Evolutionary conservation across 2,797 vertebrate species (phyloP).

Genomic region (Lycodopsis pacificus): DNA sequence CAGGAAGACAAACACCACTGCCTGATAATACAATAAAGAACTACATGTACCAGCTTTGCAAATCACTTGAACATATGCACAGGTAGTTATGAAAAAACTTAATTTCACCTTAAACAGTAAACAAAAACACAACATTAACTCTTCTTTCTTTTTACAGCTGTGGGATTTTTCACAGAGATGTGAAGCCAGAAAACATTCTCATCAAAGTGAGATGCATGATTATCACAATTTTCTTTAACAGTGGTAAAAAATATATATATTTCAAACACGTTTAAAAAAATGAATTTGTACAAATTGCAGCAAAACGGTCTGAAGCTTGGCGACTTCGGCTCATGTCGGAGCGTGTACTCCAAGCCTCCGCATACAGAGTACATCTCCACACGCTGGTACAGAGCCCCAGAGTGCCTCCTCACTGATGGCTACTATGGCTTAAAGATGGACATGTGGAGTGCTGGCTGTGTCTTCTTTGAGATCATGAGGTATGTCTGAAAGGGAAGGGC

Average conservation of each 20-base stretch:
- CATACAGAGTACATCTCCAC: slow-evolving; percentile 92
- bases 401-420: slow-evolving; percentile 91
- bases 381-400: slow-evolving; percentile 90
- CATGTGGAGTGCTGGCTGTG: slow-evolving; percentile 91
- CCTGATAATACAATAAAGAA: slow-evolving; percentile 84
- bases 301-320: slow-evolving; percentile 89
- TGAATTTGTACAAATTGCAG: slow-evolving; percentile 57
- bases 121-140: neutral
- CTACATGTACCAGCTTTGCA: slow-evolving; percentile 91
- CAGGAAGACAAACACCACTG: slow-evolving; percentile 88
- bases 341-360: slow-evolving; percentile 88
- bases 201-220: slow-evolving; percentile 85
- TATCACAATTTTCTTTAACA: neutral
- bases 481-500: slow-evolving; percentile 46
- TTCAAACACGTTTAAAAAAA: neutral
- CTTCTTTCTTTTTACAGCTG: slow-evolving; percentile 77
- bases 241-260: neutral
- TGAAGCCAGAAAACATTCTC: slow-evolving; percentile 93
- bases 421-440: slow-evolving; percentile 89
- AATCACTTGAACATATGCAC: slow-evolving; percentile 89
- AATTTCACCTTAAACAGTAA: neutral
- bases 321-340: slow-evolving; percentile 91
- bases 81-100: slow-evolving; percentile 78
- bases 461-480: slow-evolving; percentile 93
- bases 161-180: slow-evolving; percentile 92